Percentiles rank a stretch among this genome's conserved stretches.
Evolutionary conservation across 2,797 vertebrate genomes (phyloP).

Genomic region (Acanthurus lineatus): DNA sequence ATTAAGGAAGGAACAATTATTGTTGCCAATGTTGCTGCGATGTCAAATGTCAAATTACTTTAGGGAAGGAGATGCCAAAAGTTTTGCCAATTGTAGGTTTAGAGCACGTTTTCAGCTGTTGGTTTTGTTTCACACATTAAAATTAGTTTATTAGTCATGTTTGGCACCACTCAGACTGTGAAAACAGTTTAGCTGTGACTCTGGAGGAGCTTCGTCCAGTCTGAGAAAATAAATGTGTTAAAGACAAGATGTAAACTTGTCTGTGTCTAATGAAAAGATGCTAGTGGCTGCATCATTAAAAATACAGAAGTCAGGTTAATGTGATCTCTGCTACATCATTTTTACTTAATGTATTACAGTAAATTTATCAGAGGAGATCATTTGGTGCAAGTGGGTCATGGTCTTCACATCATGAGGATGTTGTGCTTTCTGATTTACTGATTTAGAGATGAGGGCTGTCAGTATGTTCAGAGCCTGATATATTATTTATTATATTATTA

Average conservation of each 20-base stretch:
- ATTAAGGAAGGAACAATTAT: conserved; percentile 30
- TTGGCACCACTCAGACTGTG: neutral
- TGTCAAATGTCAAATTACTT: conserved; percentile 30
- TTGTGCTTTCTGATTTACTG: neutral
- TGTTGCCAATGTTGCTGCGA: conserved; percentile 25
- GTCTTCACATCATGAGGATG: neutral
- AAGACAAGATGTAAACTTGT: too few species aligned
- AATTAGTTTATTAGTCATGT: neutral
- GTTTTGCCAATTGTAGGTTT: conserved; percentile 29
- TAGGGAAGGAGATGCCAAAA: conserved; percentile 31
- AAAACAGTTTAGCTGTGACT: neutral
- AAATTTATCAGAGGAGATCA: conserved; percentile 38
- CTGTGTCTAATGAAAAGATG: neutral
- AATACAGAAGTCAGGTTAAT: neutral
- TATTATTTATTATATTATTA: too few species aligned
- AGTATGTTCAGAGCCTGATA: too few species aligned
- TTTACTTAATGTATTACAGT: neutral
- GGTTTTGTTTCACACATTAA: neutral
- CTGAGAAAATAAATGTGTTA: too few species aligned
- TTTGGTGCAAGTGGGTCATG: conserved; percentile 34
- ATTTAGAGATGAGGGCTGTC: neutral
- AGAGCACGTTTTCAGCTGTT: conserved; percentile 4
- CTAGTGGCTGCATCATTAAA: neutral
- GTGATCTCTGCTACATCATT: neutral
- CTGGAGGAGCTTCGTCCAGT: too few species aligned